Base-by-base conservation (phyloP, 2,113 vertebrate species). In the Geococcyx californianus region DNA sequence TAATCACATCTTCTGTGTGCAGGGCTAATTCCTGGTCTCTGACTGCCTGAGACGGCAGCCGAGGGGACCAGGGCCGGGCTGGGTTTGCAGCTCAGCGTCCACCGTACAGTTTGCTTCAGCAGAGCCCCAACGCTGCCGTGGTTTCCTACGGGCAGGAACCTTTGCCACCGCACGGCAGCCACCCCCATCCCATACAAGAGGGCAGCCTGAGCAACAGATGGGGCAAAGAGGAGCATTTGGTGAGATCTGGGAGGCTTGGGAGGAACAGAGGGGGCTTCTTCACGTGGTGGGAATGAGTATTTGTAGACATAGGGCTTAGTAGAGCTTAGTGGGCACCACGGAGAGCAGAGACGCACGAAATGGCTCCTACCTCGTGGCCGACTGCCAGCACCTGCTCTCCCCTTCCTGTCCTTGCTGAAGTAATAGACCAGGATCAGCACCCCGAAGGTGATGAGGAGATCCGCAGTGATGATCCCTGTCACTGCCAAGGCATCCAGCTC, bases 341-440 rank as follows among this genome's bases (percentile, higher is more conserved):
- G 82, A 13, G 7, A 63, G 36, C 66, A 31, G 63, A 54, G 38
- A 3, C 0, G 1, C 1, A 49, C 1, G 17, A 17, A 10, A 1
- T 0, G 1, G 52, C 60, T 76, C 97, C 95, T 89, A 98, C 98
- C 98, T 84, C 93, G 94, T 1, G 95, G 94, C 54, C 90, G 96
- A 31, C 77, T 56, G 68, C 95, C 87, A 3, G 74, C 16, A 5
- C 62, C 26, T 1, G 91, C 74, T 62, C 56, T 92, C 45, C 90
- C 92, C 33, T 93, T 96, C 72, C 80, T 96, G 6, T 70, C 94
- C 64, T 90, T 98, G 96, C 97, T 97, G 94, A 95, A 98, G 94
- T 98, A 97, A 15, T 98, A 98, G n/a, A 98, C 97, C 25, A 97
- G 31, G 72, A 97, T 38, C n/a, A 98, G 91, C 70, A 98, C 68